phyloP scores from a whole-genome alignment of 2,797 vertebrate species.

The Balearica regulorum region DNA sequence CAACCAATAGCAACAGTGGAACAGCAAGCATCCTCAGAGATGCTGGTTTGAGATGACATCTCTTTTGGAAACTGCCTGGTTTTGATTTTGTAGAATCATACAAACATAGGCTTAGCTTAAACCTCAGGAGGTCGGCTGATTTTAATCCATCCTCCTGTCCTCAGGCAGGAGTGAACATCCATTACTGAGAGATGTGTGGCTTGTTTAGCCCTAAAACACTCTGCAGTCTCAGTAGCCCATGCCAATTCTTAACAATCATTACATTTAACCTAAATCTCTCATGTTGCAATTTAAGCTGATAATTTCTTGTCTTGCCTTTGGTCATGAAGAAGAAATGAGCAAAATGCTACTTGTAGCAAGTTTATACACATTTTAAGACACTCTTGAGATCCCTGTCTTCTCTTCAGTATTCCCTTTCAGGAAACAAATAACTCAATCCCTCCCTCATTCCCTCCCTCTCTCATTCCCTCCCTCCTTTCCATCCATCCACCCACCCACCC shows the following conservation, averaged over 20 bases:
- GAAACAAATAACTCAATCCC: not conserved
- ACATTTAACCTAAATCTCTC: constrained; percentile 32
- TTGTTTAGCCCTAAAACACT: not conserved
- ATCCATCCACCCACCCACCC: not conserved
- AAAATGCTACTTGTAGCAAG: not conserved
- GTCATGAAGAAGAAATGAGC: constrained; percentile 30
- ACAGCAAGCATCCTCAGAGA: not conserved
- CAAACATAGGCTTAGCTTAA: not conserved
- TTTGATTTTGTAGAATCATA: constrained; percentile 1
- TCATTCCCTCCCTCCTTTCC: not conserved
- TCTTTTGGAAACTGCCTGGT: not conserved
- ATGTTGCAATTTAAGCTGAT: constrained; percentile 20
- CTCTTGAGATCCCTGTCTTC: not conserved
- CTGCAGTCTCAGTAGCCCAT: not conserved
- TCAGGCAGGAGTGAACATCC: constrained; percentile 25
- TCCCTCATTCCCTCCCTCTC: not conserved
- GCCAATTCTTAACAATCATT: constrained; percentile 36
- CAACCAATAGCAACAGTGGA: not conserved
- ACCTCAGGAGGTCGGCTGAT: constrained; percentile 32
- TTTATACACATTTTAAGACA: constrained; percentile 27
- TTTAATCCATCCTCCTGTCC: constrained; percentile 27
- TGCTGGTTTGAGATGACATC: not conserved
- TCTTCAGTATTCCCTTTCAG: not conserved
- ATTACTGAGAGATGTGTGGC: not conserved
- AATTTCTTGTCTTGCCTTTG: constrained; percentile 38